Conservation (phyloP, 2,888 invertebrate species). For the Nipponacmea schrenckii region DNA sequence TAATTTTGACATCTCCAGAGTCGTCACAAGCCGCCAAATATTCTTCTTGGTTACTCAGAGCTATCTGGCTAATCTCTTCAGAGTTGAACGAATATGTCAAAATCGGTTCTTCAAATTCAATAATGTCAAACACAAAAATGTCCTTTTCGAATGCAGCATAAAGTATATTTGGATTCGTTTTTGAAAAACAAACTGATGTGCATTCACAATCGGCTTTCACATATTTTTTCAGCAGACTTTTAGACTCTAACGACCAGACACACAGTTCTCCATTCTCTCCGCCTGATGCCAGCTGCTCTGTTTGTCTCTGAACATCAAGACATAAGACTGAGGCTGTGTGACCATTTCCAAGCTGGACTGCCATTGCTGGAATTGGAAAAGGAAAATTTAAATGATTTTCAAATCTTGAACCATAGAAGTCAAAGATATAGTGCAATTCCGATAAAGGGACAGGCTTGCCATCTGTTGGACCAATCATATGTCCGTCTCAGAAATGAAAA, state of each 20-base stretch:
- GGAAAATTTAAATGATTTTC: too few relatives aligned
- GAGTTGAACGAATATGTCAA: constrained; percentile 51
- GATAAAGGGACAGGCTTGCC: too few relatives aligned
- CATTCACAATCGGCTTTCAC: constrained; percentile 47
- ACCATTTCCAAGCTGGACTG: constrained; percentile 39
- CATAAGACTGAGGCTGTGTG: constrained; percentile 52
- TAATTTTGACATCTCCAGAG: constrained; percentile 60
- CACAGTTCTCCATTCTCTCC: constrained; percentile 56
- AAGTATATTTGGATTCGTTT: constrained; percentile 47
- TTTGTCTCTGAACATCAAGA: constrained; percentile 45
- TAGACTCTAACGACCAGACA: constrained; percentile 45
- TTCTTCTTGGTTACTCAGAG: constrained; percentile 57
- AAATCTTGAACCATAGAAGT: too few relatives aligned
- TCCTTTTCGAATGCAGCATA: constrained; percentile 54
- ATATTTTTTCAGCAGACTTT: constrained; percentile 40
- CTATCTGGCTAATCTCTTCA: constrained; percentile 64
- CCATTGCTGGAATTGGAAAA: constrained; percentile 24
- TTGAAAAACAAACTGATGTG: constrained; percentile 54
- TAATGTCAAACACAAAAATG: constrained; percentile 47
- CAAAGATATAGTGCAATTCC: too few relatives aligned
- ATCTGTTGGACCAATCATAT: too few relatives aligned
- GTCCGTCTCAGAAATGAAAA: too few relatives aligned
- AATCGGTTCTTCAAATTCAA: constrained; percentile 41
- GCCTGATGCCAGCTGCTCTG: constrained; percentile 46
- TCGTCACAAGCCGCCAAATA: constrained; percentile 64